These are phyloP conservation scores for Turdus rufiventris DNA, from an alignment of 2,113 vertebrate species.

Conservation along the genomic window DNA sequence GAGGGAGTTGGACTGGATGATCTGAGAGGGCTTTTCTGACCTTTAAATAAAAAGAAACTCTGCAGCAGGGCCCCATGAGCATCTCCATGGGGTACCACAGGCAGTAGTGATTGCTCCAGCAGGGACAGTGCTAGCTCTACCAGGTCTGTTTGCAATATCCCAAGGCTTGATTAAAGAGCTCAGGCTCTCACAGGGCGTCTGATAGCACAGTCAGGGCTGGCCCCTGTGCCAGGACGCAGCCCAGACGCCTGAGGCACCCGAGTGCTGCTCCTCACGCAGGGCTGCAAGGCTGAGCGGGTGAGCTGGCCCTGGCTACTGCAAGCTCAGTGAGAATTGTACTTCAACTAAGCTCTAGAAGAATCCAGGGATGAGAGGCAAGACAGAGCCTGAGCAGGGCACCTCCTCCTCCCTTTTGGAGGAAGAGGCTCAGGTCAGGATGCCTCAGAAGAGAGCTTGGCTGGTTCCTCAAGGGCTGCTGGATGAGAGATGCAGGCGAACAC, in stretches of 20 bases:
- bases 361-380: background rate
- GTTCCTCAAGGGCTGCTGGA: background rate
- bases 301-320: background rate
- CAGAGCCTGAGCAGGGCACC: background rate
- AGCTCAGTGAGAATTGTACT: background rate
- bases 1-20: rapidly evolving
- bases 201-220: background rate
- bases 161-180: background rate
- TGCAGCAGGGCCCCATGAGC: background rate
- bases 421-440: background rate
- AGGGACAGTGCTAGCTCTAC: background rate
- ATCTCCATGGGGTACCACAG: background rate
- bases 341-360: background rate
- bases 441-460: background rate
- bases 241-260: rapidly evolving
- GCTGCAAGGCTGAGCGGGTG: background rate
- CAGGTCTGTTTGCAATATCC: rapidly evolving
- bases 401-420: background rate
- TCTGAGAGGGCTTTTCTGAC: background rate
- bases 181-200: background rate
- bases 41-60: background rate
- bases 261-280: rapidly evolving
- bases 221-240: background rate
- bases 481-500: background rate
- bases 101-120: background rate